A percentile compares a stretch with the other conserved stretches of the same genome.
Evolutionary conservation across 2,113 vertebrate species (phyloP).

Genomic region (Cyrtonyx montezumae): DNA sequence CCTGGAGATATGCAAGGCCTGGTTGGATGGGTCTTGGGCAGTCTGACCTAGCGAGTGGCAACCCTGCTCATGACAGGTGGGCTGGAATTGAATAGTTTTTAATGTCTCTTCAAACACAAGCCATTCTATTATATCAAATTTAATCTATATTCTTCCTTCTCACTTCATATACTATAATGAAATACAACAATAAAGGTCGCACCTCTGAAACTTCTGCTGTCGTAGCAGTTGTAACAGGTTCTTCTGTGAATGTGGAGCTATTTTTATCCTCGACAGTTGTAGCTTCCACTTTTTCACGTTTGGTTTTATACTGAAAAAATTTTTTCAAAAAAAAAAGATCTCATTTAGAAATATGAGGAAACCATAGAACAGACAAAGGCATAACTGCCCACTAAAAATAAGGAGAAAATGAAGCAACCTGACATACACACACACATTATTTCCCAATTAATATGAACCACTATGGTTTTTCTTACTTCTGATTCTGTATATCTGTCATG

Average conservation of each 20-base stretch:
- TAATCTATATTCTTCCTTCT: not conserved
- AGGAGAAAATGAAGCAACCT: not conserved
- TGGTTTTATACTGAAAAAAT: constrained; percentile 92
- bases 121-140: not conserved
- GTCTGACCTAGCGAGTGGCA: not conserved
- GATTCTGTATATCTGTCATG: not conserved
- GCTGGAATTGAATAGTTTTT: not conserved
- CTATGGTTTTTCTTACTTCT: not conserved
- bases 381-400: not conserved
- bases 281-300: constrained; percentile 83
- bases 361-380: not conserved
- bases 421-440: not conserved
- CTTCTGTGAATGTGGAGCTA: constrained; percentile 11
- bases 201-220: constrained; percentile 77
- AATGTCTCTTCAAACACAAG: not conserved
- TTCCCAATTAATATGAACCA: not conserved
- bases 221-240: constrained; percentile 71
- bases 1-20: not conserved
- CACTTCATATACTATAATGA: not conserved
- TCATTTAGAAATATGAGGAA: not conserved
- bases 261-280: constrained; percentile 34
- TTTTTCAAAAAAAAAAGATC: not conserved
- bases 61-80: not conserved
- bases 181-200: not conserved
- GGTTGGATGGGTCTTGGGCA: not conserved